Evolutionary conservation across 2,113 vertebrate species (phyloP), one percentile per base, ranked within the genome.

Genomic region (Eclectus roratus): DNA sequence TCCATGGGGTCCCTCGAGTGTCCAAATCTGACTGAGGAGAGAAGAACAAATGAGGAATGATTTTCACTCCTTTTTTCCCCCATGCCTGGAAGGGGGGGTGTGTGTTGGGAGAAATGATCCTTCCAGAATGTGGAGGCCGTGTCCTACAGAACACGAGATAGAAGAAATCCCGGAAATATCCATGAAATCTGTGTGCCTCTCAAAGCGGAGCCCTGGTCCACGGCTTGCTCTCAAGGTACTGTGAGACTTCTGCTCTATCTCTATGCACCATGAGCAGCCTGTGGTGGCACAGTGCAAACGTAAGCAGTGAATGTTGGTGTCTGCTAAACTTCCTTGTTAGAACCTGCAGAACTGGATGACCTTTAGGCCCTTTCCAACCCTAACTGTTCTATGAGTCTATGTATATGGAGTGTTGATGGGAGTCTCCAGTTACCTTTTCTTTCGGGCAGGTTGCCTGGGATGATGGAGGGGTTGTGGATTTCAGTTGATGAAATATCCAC

Each of bases 371-470:
- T 23, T 58, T 35, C 33, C 33, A 35, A 24, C n/a, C 56, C n/a
- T 15, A 58, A 24, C 33, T n/a, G 6, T 58, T 24, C 56, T 35
- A 10, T 58, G 56, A 7, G 24, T 35, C 56, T 35, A 23, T 15
- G 19, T 2, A 6, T 29, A 8, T 0, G 19, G 29, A 70, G 28
- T 4, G 0, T 1, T 31, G 33, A 6, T 29, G 17, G 43, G 37
- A 53, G 14, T 19, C n/a, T 58, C 71, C 71, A 64, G 21, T 6
- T 29, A 53, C 60, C 1, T 44, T 35, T 27, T 28, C 49, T 80
- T 14, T 27, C 60, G 47, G 16, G 13, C 20, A 71, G 5, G 27
- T 73, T 81, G 35, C 23, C 33, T 0, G 1, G n/a, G 27, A 3
- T 81, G 44, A 39, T 72, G 43, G 35, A 72, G 17, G 6, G 23